A percentile compares a stretch with the other conserved stretches of the same genome.
phyloP scores from a whole-genome alignment of 1,140 invertebrate species.

The Drosophila saltans region DNA sequence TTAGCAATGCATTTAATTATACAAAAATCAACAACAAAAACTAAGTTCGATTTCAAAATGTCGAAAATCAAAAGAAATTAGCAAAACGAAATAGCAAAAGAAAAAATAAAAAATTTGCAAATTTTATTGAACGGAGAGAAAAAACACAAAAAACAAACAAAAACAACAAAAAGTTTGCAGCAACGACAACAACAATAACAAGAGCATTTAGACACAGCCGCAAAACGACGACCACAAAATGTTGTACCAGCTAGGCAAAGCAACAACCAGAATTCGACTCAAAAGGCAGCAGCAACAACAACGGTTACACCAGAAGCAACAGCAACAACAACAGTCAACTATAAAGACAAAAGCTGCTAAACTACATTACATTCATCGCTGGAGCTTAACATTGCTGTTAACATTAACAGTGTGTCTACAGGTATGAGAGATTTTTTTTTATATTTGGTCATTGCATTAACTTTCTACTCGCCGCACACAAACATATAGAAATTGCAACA shows the following conservation, averaged over 20 bases:
- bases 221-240: constrained; percentile 67
- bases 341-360: constrained; percentile 43
- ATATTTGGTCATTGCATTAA: constrained; percentile 23
- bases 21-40: constrained; percentile 55
- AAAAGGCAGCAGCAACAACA: constrained; percentile 58
- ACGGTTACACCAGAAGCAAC: constrained; percentile 35
- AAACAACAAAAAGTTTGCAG: constrained; percentile 26
- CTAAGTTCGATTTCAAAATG: constrained; percentile 63
- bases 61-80: constrained; percentile 67
- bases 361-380: constrained; percentile 56
- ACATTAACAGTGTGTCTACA: constrained; percentile 70
- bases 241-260: constrained; percentile 73
- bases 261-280: constrained; percentile 75
- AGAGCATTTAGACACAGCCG: constrained; percentile 4
- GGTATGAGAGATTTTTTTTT: constrained; percentile 43
- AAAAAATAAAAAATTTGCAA: constrained; percentile 24
- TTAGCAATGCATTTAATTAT: constrained; percentile 69
- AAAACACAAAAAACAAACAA: background rate
- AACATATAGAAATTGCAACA: background rate
- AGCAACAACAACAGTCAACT: constrained; percentile 31
- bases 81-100: constrained; percentile 20
- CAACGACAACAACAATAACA: constrained; percentile 31
- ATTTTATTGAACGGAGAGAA: constrained; percentile 4
- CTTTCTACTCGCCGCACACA: constrained; percentile 24
- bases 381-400: constrained; percentile 64